Conservation (phyloP, 2,797 vertebrate genomes). For the Poecilia velifera region DNA sequence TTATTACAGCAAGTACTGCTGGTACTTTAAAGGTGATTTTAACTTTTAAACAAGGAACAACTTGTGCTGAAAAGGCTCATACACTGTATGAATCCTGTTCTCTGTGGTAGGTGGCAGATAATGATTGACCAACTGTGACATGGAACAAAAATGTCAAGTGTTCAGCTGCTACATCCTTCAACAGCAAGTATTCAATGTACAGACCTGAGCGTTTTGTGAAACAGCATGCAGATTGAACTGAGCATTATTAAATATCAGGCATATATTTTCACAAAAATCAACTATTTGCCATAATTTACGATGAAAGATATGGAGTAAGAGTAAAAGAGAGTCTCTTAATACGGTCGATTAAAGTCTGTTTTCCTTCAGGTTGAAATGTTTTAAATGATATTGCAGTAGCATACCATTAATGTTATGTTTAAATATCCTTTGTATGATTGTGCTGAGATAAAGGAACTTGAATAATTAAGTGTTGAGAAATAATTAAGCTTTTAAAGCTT, state of each 20-base stretch:
- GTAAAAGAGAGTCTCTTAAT: background rate
- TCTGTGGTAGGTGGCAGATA: constrained; percentile 15
- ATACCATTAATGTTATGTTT: background rate
- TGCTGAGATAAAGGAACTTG: background rate
- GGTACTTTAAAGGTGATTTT: background rate
- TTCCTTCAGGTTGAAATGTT: background rate
- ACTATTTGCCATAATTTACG: background rate
- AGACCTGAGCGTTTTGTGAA: background rate
- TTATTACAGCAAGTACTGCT: background rate
- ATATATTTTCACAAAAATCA: background rate
- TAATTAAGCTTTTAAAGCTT: background rate
- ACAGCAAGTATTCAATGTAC: background rate
- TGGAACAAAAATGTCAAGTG: constrained; percentile 17
- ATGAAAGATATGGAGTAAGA: background rate
- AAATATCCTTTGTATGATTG: background rate
- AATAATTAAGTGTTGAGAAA: background rate
- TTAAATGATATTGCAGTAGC: background rate
- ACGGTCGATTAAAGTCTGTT: background rate
- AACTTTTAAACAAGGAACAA: constrained; percentile 3
- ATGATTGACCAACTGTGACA: constrained; percentile 20
- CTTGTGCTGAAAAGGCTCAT: constrained; percentile 20
- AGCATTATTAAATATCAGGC: background rate
- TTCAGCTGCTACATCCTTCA: constrained; percentile 7
- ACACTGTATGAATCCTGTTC: constrained; percentile 24
- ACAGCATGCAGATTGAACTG: background rate